Base-by-base conservation (phyloP, 2,888 invertebrate species). In the Phyllotreta striolata region DNA sequence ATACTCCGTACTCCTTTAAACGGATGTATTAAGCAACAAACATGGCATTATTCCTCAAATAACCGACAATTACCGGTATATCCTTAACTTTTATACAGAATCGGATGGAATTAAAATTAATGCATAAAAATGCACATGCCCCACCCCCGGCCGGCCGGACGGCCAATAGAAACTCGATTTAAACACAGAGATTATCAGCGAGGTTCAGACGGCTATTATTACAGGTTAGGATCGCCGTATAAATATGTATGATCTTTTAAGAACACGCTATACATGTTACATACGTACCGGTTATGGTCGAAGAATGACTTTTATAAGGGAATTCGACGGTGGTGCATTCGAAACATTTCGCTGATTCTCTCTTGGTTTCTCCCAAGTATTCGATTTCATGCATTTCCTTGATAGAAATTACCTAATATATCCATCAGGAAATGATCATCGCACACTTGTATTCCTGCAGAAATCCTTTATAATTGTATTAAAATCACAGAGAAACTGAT, bases 231-330 rank as follows among this genome's bases (percentile, higher is more conserved):
- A 78, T 79, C 76, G 77, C 78, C 78, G 77, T 80, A 81, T 81
- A 80, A 81, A 81, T 81, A 81, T 81, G 81, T 81, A 81, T 81
- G 81, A 80, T 80, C 78, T 72, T 73, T 72, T 74, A 76, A 76
- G 78, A 78, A 78, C 81, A 80, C 80, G 80, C 80, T 79, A 80
- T 76, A 77, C 70, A 62, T 66, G 58, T 54, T 24, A 62, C 58
- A 43, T 59, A 61, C 55, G 57, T 60, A 52, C 52, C 52, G 52
- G 52, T 55, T 62, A 62, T 39, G 13, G 3, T 46, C 14, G 35
- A 37, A 47, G 62, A 46, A 55, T 55, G 55, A 40, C 39, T 24
- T 44, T 55, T 46, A 58, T 38, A 52, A 52, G 13, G 34, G 39
- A 6, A 38, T 10, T 38, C 38, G 13, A 38, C 38, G 3, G 9